phyloP scores from a whole-genome alignment of 2,113 vertebrate genomes.

The Meles meles region DNA sequence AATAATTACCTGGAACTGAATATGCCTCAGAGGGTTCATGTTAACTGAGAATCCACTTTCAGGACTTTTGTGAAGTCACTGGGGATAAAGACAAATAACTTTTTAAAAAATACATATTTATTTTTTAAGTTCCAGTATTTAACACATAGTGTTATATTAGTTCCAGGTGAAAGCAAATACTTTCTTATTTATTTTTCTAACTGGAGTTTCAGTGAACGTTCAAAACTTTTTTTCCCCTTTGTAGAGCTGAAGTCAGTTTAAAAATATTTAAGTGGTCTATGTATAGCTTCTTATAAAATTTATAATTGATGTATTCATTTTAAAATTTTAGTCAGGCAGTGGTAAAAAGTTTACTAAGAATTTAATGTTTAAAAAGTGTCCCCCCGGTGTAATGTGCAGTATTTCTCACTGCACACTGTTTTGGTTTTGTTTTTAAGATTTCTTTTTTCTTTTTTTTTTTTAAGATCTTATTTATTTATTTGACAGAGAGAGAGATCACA shows the following conservation, averaged over 20 bases:
- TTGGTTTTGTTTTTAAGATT: not conserved
- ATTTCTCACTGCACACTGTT: not conserved
- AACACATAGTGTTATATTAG: not conserved
- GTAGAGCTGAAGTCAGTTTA: not conserved
- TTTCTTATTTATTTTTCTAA: conserved; percentile 19
- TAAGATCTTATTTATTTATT: not conserved
- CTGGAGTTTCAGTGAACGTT: not conserved
- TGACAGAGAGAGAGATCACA: no score
- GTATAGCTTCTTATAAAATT: not conserved
- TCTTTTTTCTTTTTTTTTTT: no score
- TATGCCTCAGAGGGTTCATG: not conserved
- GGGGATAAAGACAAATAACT: not conserved
- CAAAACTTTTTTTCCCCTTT: not conserved
- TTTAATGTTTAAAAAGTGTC: not conserved
- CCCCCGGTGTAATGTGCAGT: no score
- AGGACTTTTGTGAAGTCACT: not conserved
- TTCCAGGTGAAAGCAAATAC: not conserved
- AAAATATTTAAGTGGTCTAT: not conserved
- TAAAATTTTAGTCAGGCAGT: not conserved
- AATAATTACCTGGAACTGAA: not conserved
- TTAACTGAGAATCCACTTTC: not conserved
- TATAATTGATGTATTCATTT: not conserved
- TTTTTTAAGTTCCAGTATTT: not conserved
- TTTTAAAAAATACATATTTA: not conserved
- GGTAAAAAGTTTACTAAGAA: not conserved